A percentile compares a stretch with the other conserved stretches of the same genome.
phyloP scores from a whole-genome alignment of 1,140 invertebrate genomes.

The Thalassaphorura encarpata region DNA sequence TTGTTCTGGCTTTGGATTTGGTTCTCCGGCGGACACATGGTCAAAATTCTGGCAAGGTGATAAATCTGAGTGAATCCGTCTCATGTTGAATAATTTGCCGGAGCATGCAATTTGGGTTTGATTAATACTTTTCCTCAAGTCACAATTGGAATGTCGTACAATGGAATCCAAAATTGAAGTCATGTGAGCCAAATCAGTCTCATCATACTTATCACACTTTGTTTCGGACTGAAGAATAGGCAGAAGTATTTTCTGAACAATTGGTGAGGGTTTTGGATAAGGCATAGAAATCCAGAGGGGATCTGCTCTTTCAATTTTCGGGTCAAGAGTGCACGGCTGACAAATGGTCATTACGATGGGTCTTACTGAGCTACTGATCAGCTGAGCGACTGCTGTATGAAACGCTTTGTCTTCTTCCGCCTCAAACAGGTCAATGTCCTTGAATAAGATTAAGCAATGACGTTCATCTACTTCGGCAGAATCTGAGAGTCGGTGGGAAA shows the following conservation, averaged over 20 bases:
- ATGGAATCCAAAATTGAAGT: slow-evolving; percentile 13
- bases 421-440: slow-evolving; percentile 24
- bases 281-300: slow-evolving; percentile 19
- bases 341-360: slow-evolving; percentile 30
- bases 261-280: neutral
- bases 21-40: neutral
- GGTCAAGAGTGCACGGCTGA: slow-evolving; percentile 3
- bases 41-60: slow-evolving; percentile 1
- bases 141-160: slow-evolving; percentile 16
- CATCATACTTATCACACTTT: neutral
- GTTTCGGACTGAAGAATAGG: neutral
- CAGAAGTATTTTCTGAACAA: slow-evolving; percentile 19
- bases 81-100: neutral
- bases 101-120: slow-evolving; percentile 19
- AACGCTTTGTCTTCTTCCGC: slow-evolving; percentile 32
- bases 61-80: slow-evolving; percentile 4
- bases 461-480: neutral
- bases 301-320: slow-evolving; percentile 25
- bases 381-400: slow-evolving; percentile 22
- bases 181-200: neutral
- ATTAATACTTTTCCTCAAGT: slow-evolving; percentile 27
- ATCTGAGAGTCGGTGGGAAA: slow-evolving; percentile 16
- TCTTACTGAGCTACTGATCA: slow-evolving; percentile 21
- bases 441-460: slow-evolving; percentile 24
- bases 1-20: neutral